Base-by-base conservation (phyloP, 2,797 vertebrate species). In the Aplochiton taeniatus region DNA sequence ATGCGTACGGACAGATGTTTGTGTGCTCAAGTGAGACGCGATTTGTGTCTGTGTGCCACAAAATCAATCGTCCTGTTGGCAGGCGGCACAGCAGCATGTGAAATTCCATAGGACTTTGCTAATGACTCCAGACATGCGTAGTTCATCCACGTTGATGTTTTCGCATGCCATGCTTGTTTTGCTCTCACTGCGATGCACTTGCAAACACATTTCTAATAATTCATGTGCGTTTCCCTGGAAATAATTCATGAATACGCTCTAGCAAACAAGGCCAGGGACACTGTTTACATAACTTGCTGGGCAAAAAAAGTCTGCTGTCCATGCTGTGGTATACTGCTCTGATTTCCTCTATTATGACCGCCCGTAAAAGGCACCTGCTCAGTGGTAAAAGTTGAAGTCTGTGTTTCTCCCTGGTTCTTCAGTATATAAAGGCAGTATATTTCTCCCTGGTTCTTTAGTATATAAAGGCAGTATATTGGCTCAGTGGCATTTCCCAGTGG, bases 401-500 rank as follows among this genome's bases (percentile, higher is more conserved):
- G 65, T 54, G 44, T 69, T 75, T 74, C 42, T 64, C 31, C 14
- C 42, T 47, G 44, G 11, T 45, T 46, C 5, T 19, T 31, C 55
- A 72, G 63, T 81, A 70, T 77, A 86, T 83, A 72, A 82, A 83
- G 61, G 77, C 73, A 66, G 71, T 82, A 75, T 84, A 81, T 69
- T 58, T n/a, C n/a, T n/a, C n/a, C n/a, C n/a, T 47, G 44, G 11
- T 45, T 46, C 5, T 19, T 31, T 56, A 72, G 63, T 81, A 70
- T 77, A 86, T 83, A 72, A 82, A 83, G 61, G 77, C 73, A 66
- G 71, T 82, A 75, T 84, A 81, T 69, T 58, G 69, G 79, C 79
- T 69, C 63, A 68, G 70, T 75, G 69, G 76, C 79, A 83, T 87
- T 83, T 89, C 88, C 87, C 85, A 65, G 65, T 1, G 79, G 87